A percentile compares a stretch with the other conserved stretches of the same genome.
These are phyloP conservation scores for Congeria kusceri DNA, from an alignment of 2,888 invertebrate species.

Conservation along the genomic window DNA sequence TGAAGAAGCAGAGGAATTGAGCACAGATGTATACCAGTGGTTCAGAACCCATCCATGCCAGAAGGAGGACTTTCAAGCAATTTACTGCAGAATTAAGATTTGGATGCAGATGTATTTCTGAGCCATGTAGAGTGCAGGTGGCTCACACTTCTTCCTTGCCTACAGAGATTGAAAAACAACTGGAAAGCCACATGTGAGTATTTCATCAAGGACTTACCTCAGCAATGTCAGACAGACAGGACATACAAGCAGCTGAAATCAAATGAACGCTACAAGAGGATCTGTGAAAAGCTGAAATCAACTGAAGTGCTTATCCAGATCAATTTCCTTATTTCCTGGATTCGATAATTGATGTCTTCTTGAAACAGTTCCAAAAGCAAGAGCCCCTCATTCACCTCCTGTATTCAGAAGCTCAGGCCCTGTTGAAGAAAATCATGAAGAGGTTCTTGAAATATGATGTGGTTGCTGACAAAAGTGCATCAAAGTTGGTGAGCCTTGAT, in stretches of 20 bases:
- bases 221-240: slow-evolving; percentile 28
- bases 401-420: slow-evolving; percentile 38
- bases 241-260: slow-evolving; percentile 21
- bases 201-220: slow-evolving; percentile 27
- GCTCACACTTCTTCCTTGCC: slow-evolving; percentile 52
- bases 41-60: slow-evolving; percentile 8
- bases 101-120: slow-evolving; percentile 54
- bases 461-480: slow-evolving; percentile 28
- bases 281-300: slow-evolving; percentile 44
- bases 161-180: slow-evolving; percentile 45
- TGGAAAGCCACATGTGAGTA: slow-evolving; percentile 8
- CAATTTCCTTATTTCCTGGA: slow-evolving; percentile 37
- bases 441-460: slow-evolving; percentile 39
- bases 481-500: slow-evolving; percentile 27
- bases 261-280: slow-evolving; percentile 43
- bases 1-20: background rate
- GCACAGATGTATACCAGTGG: slow-evolving; percentile 9
- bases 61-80: no score
- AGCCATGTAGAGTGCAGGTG: slow-evolving; percentile 54
- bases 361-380: slow-evolving; percentile 39
- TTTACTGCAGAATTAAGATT: slow-evolving; percentile 16
- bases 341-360: slow-evolving; percentile 36
- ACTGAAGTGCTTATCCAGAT: slow-evolving; percentile 35
- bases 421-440: slow-evolving; percentile 42
- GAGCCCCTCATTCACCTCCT: slow-evolving; percentile 49